A percentile compares a stretch with the other conserved stretches of the same genome.
phyloP scores from a whole-genome alignment of 2,113 vertebrate genomes.

The Scalopus aquaticus region DNA sequence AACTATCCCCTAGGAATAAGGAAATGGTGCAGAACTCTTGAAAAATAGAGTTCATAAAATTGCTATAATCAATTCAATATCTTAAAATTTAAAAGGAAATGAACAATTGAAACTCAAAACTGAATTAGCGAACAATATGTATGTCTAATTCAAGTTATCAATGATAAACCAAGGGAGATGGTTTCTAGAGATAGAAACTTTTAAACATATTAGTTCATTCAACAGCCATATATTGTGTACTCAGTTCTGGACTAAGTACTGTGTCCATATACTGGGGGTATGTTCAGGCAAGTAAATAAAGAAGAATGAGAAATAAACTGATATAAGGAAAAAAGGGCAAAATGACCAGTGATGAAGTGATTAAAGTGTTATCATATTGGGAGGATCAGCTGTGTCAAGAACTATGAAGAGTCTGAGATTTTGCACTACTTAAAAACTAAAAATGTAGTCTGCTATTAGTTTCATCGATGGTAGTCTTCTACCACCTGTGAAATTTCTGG shows the following conservation, averaged over 20 bases:
- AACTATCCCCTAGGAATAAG: conserved; percentile 37
- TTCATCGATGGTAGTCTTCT: neutral
- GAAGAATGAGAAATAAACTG: neutral
- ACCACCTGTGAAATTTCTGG: no score
- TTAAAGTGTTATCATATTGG: neutral
- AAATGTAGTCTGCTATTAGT: neutral
- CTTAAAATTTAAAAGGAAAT: conserved; percentile 47
- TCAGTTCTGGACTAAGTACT: neutral
- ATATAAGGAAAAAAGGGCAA: neutral
- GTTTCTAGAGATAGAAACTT: conserved; percentile 6
- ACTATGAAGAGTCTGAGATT: neutral
- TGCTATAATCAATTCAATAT: conserved; percentile 59
- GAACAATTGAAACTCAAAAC: conserved; percentile 30
- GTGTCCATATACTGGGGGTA: neutral
- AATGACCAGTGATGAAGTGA: neutral
- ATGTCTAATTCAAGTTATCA: conserved; percentile 32
- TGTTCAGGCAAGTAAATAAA: neutral
- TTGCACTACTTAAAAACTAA: neutral
- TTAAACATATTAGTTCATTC: neutral
- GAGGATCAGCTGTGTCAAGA: neutral
- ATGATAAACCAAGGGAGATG: conserved; percentile 46
- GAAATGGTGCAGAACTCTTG: conserved; percentile 63
- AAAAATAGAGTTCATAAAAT: conserved; percentile 72
- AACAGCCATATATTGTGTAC: neutral
- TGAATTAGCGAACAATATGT: conserved; percentile 64